These are phyloP conservation scores for Columbina picui DNA, from an alignment of 2,113 vertebrate genomes.

Conservation along the genomic window DNA sequence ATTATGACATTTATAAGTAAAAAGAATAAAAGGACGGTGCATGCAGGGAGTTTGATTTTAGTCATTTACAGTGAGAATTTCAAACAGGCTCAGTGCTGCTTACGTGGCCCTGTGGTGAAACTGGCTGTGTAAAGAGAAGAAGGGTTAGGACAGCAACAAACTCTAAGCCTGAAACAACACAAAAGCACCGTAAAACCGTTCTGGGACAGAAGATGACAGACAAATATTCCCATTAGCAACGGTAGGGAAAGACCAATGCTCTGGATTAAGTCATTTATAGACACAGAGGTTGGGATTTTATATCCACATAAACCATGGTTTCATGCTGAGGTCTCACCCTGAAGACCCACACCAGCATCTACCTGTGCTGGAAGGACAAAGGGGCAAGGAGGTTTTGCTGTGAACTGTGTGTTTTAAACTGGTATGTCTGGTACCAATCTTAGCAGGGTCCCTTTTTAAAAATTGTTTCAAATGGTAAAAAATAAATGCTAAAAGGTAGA, in stretches of 20 bases:
- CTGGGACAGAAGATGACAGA: neutral
- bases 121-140: neutral
- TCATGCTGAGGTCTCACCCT: neutral
- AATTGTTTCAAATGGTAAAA: neutral
- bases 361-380: neutral
- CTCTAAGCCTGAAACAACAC: neutral
- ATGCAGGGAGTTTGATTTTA: neutral
- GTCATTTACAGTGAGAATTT: neutral
- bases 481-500: neutral
- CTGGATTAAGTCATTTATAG: neutral
- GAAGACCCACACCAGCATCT: neutral
- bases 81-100: neutral
- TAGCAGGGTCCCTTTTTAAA: neutral
- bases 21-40: neutral
- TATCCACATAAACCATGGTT: neutral
- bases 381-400: neutral
- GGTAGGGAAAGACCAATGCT: neutral
- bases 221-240: neutral
- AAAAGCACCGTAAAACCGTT: neutral
- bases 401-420: neutral
- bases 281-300: neutral
- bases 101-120: neutral
- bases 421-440: neutral
- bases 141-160: neutral
- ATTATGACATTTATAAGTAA: neutral